Percentiles rank a stretch among this genome's conserved stretches.
phyloP scores from a whole-genome alignment of 2,113 vertebrate genomes.

The Onychorhynchus coronatus region DNA sequence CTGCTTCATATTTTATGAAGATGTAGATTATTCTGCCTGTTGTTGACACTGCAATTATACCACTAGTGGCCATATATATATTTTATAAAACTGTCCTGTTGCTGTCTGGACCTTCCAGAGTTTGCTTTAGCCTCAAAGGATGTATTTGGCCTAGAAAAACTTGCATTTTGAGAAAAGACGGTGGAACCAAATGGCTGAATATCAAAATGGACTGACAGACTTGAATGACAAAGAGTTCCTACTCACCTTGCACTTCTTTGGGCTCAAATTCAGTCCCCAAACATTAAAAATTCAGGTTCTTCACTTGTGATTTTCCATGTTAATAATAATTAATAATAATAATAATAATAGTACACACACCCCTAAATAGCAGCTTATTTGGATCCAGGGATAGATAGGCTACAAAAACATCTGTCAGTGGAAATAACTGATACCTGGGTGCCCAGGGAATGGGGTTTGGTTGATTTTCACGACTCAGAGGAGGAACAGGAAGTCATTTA shows the following conservation, averaged over 20 bases:
- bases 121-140: neutral
- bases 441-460: neutral
- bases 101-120: neutral
- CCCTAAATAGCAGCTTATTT: neutral
- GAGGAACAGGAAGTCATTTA: neutral
- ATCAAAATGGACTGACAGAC: accelerated
- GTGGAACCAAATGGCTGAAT: neutral
- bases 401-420: neutral
- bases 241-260: neutral
- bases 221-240: neutral
- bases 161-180: neutral
- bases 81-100: neutral
- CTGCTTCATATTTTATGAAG: neutral
- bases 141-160: neutral
- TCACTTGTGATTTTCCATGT: neutral
- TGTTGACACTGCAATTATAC: neutral
- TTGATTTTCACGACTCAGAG: neutral
- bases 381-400: neutral
- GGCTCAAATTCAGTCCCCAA: neutral
- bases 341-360: accelerated
- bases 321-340: too few species aligned
- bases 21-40: neutral
- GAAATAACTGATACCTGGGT: neutral
- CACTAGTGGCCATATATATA: neutral
- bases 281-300: accelerated